These are phyloP conservation scores for Hermodice carunculata DNA, from an alignment of 2,888 invertebrate species.

Conservation along the genomic window DNA sequence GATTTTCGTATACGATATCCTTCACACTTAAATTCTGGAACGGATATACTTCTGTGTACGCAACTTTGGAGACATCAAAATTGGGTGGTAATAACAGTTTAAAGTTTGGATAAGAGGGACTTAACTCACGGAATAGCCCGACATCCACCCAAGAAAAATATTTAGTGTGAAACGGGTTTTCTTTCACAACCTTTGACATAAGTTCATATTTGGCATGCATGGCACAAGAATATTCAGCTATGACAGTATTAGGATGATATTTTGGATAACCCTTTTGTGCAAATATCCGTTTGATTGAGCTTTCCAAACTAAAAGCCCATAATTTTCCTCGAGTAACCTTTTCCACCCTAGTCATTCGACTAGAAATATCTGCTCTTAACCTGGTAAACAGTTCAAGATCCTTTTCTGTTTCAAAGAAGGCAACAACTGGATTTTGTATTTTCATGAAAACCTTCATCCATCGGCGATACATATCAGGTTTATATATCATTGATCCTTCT, in stretches of 20 bases:
- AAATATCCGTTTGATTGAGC: slow-evolving; percentile 47
- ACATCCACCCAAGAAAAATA: slow-evolving; percentile 61
- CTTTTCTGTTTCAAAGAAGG: slow-evolving; percentile 49
- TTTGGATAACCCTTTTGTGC: slow-evolving; percentile 50
- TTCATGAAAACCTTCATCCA: slow-evolving; percentile 56
- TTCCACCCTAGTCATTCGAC: slow-evolving; percentile 42
- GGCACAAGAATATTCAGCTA: slow-evolving; percentile 55
- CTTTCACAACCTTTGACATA: slow-evolving; percentile 44
- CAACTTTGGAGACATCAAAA: slow-evolving; percentile 13
- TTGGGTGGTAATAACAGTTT: slow-evolving; percentile 18
- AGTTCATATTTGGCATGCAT: slow-evolving; percentile 65
- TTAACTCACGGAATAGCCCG: slow-evolving; percentile 55
- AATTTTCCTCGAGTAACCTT: slow-evolving; percentile 39
- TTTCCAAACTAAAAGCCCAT: slow-evolving; percentile 50
- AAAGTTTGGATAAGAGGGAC: too few relatives aligned
- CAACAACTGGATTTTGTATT: slow-evolving; percentile 52
- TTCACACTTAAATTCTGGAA: slow-evolving; percentile 28
- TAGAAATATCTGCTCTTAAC: slow-evolving; percentile 37
- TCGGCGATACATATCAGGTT: slow-evolving; percentile 43
- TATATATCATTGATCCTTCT: slow-evolving; percentile 15
- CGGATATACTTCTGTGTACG: slow-evolving; percentile 21
- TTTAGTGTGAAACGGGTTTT: slow-evolving; percentile 49
- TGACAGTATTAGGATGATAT: slow-evolving; percentile 56
- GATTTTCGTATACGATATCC: slow-evolving; percentile 45
- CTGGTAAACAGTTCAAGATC: slow-evolving; percentile 38